phyloP scores from a whole-genome alignment of 2,888 invertebrate species.

The Hydraecia micacea region DNA sequence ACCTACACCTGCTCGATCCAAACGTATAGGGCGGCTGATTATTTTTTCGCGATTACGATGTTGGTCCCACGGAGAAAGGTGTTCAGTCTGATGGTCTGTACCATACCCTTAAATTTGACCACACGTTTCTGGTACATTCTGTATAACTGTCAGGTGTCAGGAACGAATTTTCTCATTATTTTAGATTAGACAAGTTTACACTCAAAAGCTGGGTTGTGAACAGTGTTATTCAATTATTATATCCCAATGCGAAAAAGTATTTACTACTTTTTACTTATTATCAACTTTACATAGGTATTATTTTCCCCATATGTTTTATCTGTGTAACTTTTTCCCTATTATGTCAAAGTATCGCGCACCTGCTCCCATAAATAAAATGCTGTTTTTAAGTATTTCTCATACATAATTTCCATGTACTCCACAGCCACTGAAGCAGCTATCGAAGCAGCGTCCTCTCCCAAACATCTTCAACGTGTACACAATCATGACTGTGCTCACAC shows the following conservation, averaged over 20 bases:
- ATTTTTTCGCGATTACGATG: no score
- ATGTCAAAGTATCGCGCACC: not conserved
- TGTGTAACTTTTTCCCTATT: not conserved
- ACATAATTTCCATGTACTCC: constrained; percentile 66
- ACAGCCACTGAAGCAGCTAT: constrained; percentile 97
- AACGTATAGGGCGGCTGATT: no score
- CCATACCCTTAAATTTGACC: no score
- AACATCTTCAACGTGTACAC: constrained; percentile 99
- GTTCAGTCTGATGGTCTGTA: no score
- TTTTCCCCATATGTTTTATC: not conserved
- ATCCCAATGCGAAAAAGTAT: not conserved
- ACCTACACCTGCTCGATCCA: no score
- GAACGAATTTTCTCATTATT: not conserved
- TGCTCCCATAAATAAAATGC: not conserved
- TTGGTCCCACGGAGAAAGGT: no score
- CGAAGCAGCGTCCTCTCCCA: constrained; percentile 98
- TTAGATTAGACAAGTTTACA: not conserved
- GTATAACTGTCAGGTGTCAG: not conserved
- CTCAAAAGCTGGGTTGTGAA: not conserved
- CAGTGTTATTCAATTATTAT: not conserved
- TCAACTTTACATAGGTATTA: not conserved
- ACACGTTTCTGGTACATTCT: no score
- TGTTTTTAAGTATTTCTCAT: not conserved
- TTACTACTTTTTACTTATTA: not conserved
- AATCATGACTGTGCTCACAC: constrained; percentile 97